Percentiles rank a stretch among this genome's conserved stretches.
phyloP scores from a whole-genome alignment of 1,140 invertebrate genomes.

The Pygmarrhopalites habei region DNA sequence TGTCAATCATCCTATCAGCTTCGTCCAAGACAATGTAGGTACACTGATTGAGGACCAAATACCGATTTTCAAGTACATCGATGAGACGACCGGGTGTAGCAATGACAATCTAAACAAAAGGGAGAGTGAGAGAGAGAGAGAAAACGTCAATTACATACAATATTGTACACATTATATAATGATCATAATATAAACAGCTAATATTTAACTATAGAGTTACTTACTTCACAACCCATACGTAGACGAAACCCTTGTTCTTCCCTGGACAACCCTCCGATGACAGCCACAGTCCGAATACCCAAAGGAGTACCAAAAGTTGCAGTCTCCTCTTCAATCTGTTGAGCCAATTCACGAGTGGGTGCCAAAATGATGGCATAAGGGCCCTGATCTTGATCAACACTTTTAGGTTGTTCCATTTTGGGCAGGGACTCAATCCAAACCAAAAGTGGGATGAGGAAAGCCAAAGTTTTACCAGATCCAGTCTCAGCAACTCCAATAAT shows the following conservation, averaged over 20 bases:
- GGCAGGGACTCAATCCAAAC: constrained; percentile 97
- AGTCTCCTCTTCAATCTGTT: constrained; percentile 99
- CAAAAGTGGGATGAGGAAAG: constrained; percentile 93
- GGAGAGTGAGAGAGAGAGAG: no score
- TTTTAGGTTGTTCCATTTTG: constrained; percentile 85
- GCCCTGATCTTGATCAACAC: constrained; percentile 82
- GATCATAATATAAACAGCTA: no score
- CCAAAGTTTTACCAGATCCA: constrained; percentile 95
- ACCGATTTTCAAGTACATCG: constrained; percentile 97
- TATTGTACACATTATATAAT: no score
- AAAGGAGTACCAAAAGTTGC: constrained; percentile 93
- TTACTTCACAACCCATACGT: constrained; percentile 90
- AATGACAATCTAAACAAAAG: constrained; percentile 87
- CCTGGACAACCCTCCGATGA: constrained; percentile 93
- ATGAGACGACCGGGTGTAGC: constrained; percentile 98
- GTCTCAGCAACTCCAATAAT: constrained; percentile 99
- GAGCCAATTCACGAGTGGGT: constrained; percentile 96
- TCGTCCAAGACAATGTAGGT: constrained; percentile 89
- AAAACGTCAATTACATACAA: constrained; percentile 16
- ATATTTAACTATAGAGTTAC: no score
- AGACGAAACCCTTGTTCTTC: constrained; percentile 98
- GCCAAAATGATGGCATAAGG: constrained; percentile 98
- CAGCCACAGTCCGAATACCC: constrained; percentile 92
- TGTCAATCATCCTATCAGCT: constrained; percentile 97
- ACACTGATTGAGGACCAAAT: constrained; percentile 92